Evolutionary conservation across 2,888 invertebrate genomes (phyloP).

Genomic region (Nymphalis c-album): DNA sequence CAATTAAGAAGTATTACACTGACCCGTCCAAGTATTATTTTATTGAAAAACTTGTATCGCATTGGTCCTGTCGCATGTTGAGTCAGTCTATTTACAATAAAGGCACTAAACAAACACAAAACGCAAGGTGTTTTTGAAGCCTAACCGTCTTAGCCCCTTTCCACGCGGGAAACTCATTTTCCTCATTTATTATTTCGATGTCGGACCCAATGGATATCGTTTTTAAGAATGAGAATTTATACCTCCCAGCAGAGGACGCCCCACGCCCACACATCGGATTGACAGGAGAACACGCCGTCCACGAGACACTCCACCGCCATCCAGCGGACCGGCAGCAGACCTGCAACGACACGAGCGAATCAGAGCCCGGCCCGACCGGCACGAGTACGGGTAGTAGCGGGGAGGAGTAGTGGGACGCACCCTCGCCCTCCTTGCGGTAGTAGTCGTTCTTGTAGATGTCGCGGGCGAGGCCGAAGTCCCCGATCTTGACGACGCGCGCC

Average conservation of each 20-base stretch:
- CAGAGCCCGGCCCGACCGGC: no score
- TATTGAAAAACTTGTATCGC: no score
- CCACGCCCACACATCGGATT: slow-evolving; percentile 98
- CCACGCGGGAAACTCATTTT: no score
- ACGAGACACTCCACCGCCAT: slow-evolving; percentile 98
- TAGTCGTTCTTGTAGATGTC: slow-evolving; percentile 99
- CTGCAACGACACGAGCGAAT: slow-evolving; percentile 50
- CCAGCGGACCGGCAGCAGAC: slow-evolving; percentile 96
- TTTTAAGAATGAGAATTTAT: slow-evolving; percentile 28
- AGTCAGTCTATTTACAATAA: no score
- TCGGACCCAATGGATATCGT: background rate
- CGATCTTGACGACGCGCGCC: slow-evolving; percentile 94
- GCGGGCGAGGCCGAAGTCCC: slow-evolving; percentile 97
- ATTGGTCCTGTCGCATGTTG: no score
- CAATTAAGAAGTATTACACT: background rate
- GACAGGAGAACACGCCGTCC: slow-evolving; percentile 97
- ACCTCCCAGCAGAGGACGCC: slow-evolving; percentile 97
- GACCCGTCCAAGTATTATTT: no score
- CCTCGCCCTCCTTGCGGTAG: slow-evolving; percentile 95
- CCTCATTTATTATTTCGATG: no score
- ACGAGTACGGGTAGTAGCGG: no score
- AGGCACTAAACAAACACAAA: no score
- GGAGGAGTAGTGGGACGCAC: slow-evolving; percentile 45
- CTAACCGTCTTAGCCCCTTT: no score
- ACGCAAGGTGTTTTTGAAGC: no score